phyloP scores from a whole-genome alignment of 1,140 invertebrate species.

The Psix sp. region DNA sequence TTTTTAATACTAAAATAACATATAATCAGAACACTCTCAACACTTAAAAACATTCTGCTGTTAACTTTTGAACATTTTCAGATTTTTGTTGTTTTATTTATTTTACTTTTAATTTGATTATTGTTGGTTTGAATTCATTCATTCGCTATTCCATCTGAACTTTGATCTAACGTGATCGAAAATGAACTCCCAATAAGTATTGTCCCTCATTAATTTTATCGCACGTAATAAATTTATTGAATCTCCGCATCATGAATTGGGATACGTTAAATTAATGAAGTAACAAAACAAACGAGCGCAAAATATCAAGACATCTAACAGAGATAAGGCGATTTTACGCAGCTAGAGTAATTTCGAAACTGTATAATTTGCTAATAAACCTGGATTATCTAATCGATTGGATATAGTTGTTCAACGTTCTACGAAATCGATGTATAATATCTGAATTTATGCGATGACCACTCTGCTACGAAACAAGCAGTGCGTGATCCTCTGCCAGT shows the following conservation, averaged over 20 bases:
- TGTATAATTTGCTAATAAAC: constrained; percentile 55
- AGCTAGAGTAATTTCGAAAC: constrained; percentile 16
- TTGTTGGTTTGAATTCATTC: too few relatives aligned
- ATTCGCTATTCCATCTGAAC: too few relatives aligned
- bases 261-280: constrained; percentile 8
- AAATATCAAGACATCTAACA: constrained; percentile 15
- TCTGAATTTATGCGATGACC: constrained; percentile 53
- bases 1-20: too few relatives aligned
- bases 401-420: constrained; percentile 56
- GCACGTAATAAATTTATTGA: constrained; percentile 30
- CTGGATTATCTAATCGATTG: constrained; percentile 50
- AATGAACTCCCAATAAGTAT: constrained; percentile 8
- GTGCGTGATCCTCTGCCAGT: constrained; percentile 65
- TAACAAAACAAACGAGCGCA: constrained; percentile 8
- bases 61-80: too few relatives aligned
- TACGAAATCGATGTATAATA: constrained; percentile 54
- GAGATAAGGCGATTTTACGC: constrained; percentile 27
- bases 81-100: too few relatives aligned
- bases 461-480: constrained; percentile 61
- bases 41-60: too few relatives aligned
- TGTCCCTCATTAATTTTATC: constrained; percentile 31
- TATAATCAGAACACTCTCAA: too few relatives aligned
- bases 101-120: too few relatives aligned
- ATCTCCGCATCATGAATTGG: constrained; percentile 14
- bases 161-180: too few relatives aligned